phyloP scores from a whole-genome alignment of 2,797 vertebrate species.

The Alcedo atthis region DNA sequence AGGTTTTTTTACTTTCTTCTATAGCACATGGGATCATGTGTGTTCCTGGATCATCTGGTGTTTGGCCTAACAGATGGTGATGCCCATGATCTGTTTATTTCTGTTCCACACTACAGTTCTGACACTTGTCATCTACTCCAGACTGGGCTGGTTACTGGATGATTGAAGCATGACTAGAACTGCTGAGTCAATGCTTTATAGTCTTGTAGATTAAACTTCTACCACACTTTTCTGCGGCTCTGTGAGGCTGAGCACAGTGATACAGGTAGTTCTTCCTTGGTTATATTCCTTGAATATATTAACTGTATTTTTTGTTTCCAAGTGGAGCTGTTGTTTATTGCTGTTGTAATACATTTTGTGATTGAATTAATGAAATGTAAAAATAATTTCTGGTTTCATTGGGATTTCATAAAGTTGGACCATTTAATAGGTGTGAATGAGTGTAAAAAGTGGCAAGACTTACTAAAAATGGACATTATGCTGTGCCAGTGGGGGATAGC shows the following conservation, averaged over 20 bases:
- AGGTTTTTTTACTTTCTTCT: not conserved
- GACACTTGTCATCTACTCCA: not conserved
- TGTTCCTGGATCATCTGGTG: not conserved
- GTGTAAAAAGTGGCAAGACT: not conserved
- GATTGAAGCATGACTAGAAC: not conserved
- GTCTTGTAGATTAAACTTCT: not conserved
- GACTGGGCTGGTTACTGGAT: not conserved
- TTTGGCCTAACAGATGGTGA: not conserved
- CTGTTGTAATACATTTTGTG: not conserved
- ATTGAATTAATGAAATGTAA: not conserved
- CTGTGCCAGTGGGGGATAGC: not conserved
- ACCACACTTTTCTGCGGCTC: not conserved
- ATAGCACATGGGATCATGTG: fast-evolving
- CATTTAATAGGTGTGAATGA: not conserved
- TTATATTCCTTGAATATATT: not conserved
- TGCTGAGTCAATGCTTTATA: not conserved
- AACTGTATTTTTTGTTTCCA: not conserved
- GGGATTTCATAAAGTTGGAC: not conserved
- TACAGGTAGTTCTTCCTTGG: not conserved
- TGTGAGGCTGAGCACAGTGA: not conserved
- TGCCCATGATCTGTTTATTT: not conserved
- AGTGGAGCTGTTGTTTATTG: not conserved
- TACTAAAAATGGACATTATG: not conserved
- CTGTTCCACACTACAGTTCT: not conserved
- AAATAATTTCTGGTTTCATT: not conserved